A percentile compares a stretch with the other conserved stretches of the same genome.
phyloP scores from a whole-genome alignment of 2,888 invertebrate species.

The Fragum sueziense region DNA sequence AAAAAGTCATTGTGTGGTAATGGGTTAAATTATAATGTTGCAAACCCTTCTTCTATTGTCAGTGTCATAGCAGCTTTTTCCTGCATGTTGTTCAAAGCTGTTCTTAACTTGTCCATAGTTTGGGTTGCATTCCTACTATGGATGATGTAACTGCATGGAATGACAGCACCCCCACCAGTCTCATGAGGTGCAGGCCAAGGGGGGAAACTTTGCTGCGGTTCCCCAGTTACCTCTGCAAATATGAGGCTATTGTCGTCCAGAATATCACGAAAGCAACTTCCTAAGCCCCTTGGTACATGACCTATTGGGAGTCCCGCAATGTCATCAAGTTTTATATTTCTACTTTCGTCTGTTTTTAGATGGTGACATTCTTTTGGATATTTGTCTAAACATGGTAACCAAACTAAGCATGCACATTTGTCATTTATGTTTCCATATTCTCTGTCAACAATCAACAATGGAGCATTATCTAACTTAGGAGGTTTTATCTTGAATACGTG shows the following conservation, averaged over 20 bases:
- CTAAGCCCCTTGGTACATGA: constrained; percentile 28
- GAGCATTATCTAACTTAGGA: constrained; percentile 11
- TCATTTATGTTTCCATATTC: constrained; percentile 40
- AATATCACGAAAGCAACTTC: constrained; percentile 13
- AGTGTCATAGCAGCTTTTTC: constrained; percentile 11
- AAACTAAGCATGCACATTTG: constrained; percentile 35
- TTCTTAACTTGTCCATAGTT: background rate
- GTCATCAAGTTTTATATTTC: constrained; percentile 12
- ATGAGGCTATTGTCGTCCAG: constrained; percentile 6
- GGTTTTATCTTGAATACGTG: constrained; percentile 31
- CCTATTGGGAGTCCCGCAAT: constrained; percentile 35
- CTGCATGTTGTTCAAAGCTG: background rate
- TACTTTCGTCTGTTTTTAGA: constrained; percentile 19
- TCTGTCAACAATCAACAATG: constrained; percentile 27
- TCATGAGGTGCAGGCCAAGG: constrained; percentile 39
- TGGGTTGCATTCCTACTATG: background rate
- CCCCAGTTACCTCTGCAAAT: constrained; percentile 27
- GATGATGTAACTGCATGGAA: constrained; percentile 33
- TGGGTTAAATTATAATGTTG: too few relatives aligned
- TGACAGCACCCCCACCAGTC: constrained; percentile 33
- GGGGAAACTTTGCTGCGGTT: constrained; percentile 33
- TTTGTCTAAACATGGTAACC: constrained; percentile 21
- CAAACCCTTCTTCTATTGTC: too few relatives aligned
- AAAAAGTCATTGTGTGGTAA: too few relatives aligned
- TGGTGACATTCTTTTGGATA: constrained; percentile 11